Evolutionary conservation across 2,888 invertebrate species (phyloP).

Genomic region (Watsonalla binaria): DNA sequence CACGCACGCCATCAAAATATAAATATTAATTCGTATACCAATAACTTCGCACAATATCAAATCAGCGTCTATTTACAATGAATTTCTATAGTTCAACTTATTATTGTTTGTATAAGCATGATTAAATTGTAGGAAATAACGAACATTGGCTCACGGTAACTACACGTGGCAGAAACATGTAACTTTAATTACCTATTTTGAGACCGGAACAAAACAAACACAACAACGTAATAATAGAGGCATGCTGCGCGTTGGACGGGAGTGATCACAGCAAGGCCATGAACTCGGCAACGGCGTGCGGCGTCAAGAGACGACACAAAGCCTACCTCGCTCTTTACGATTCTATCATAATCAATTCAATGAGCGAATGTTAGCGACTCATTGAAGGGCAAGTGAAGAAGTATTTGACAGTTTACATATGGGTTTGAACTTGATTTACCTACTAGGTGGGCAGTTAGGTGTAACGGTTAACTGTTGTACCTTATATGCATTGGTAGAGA

Average conservation of each 20-base stretch:
- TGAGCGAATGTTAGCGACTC: neutral
- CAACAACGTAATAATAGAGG: conserved; percentile 21
- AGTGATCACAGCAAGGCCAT: conserved; percentile 29
- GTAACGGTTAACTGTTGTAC: conserved; percentile 69
- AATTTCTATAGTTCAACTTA: no score
- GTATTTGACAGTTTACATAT: neutral
- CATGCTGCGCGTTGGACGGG: conserved; percentile 10
- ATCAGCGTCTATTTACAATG: no score
- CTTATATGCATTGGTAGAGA: conserved; percentile 59
- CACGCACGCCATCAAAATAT: no score
- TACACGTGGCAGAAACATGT: neutral
- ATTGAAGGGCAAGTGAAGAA: conserved; percentile 10
- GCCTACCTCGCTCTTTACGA: conserved; percentile 9
- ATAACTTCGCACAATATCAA: no score
- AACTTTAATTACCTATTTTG: conserved; percentile 1
- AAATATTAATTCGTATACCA: no score
- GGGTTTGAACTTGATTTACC: conserved; percentile 31
- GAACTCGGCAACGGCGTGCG: conserved; percentile 35
- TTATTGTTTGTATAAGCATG: neutral
- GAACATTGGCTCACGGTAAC: neutral
- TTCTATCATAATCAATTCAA: neutral
- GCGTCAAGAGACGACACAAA: conserved; percentile 24
- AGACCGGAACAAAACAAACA: conserved; percentile 30
- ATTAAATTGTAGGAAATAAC: neutral
- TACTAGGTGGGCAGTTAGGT: conserved; percentile 56